phyloP scores from a whole-genome alignment of 2,113 vertebrate species.

The Lasiurus borealis region DNA sequence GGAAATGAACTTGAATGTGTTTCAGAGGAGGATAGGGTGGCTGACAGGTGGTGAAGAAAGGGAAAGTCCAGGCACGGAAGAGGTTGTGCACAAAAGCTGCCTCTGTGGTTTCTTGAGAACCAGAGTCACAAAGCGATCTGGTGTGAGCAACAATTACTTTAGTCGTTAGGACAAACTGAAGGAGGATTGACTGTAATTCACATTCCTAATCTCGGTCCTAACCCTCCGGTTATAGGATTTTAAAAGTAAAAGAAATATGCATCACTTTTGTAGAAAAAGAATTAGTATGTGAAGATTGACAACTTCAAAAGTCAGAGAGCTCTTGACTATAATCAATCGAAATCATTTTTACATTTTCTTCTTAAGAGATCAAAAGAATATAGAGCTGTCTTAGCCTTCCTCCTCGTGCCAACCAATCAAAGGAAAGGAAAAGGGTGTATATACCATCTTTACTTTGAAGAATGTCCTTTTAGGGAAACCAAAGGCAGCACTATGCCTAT shows the following conservation, averaged over 20 bases:
- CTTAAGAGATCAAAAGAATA: conserved; percentile 22
- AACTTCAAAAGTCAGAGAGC: neutral
- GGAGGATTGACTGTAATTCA: neutral
- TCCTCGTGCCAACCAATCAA: neutral
- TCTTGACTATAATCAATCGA: neutral
- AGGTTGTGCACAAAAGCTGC: neutral
- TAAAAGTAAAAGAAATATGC: neutral
- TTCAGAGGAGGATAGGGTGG: neutral
- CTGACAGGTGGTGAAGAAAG: neutral
- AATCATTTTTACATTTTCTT: neutral
- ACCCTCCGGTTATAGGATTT: neutral
- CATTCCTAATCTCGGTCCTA: no score
- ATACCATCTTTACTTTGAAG: neutral
- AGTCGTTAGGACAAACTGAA: neutral
- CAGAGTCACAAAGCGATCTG: neutral
- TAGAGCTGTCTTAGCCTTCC: neutral
- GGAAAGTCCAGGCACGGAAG: neutral
- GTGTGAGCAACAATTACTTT: neutral
- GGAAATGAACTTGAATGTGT: conserved; percentile 26
- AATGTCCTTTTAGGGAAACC: neutral
- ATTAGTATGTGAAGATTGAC: neutral
- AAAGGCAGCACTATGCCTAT: neutral
- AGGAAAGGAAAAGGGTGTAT: neutral
- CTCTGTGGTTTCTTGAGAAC: neutral
- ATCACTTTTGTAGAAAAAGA: neutral